Conservation (phyloP, 92 coral and sea anemone genomes). For the Epizoanthus ramosus region DNA sequence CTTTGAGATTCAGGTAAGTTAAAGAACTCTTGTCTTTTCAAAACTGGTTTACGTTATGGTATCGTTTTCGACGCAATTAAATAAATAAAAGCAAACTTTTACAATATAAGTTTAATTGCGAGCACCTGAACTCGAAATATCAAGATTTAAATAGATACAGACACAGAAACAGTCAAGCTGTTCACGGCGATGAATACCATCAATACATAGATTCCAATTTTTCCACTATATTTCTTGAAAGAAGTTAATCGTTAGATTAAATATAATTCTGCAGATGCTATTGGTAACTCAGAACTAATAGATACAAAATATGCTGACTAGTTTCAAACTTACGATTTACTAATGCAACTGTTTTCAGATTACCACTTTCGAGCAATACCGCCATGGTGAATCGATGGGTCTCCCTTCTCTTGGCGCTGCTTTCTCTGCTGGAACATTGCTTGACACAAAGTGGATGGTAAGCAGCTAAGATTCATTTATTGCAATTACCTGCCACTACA, state of each 20-base stretch:
- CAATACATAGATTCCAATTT: no score
- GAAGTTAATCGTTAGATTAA: no score
- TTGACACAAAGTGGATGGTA: slow-evolving; percentile 24
- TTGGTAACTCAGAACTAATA: no score
- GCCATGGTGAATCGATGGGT: slow-evolving; percentile 2
- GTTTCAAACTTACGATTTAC: no score
- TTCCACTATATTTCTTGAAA: no score
- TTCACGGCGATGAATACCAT: no score
- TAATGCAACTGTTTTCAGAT: not conserved
- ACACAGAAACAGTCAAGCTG: not conserved
- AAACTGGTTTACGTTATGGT: not conserved
- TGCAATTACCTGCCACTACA: not conserved
- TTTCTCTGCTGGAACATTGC: not conserved
- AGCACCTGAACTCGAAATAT: not conserved
- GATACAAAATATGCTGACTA: no score
- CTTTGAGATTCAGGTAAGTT: slow-evolving; percentile 13
- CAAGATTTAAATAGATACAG: not conserved
- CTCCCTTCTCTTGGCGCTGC: not conserved
- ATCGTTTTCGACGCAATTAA: slow-evolving; percentile 7
- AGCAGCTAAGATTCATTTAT: not conserved
- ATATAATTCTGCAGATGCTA: no score
- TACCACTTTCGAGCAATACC: not conserved
- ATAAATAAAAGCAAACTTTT: not conserved
- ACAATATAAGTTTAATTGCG: not conserved
- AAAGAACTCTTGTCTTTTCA: not conserved